Base-by-base conservation (phyloP, 2,797 vertebrate species). In the Sylvilagus floridanus region DNA sequence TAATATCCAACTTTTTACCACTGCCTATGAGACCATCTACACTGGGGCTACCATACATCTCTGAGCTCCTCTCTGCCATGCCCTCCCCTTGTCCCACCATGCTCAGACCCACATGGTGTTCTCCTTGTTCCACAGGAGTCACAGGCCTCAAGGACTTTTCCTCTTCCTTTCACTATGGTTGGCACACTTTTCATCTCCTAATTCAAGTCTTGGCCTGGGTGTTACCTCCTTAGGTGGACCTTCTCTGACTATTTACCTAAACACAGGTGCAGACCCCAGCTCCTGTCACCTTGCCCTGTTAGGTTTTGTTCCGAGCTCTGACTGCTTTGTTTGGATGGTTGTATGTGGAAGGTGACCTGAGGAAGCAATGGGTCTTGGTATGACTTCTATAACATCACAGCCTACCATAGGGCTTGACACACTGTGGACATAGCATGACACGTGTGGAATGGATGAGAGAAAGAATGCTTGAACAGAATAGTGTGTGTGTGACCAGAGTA, bases 1-100 rank as follows among this genome's bases (percentile, higher is more conserved):
- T 69, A 66, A 83, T 50, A 69, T 62, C 17, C 30, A 73, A 42
- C n/a, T 21, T 37, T 52, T 71, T 16, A 35, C 4, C 2, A 4
- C 2, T 14, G 21, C 37, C 32, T 62, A 1, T 0, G 17, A 42
- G 30, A 54, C 13, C 6, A 3, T 8, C 10, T 4, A 7, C 0
- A 10, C 8, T 47, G 0, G 2, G 71, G 50, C 22, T 22, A 8
- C 24, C 1, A 19, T 62, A 57, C 11, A 6, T 73, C 26, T 71
- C 57, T 54, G 57, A 90, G 63, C 14, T 68, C 26, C 14, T 5
- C 35, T 7, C 35, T 11, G 60, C 6, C 26, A 35, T 8, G 73
- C 7, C 54, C 5, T 14, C 35, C 16, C 14, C 54, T 21, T 30
- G 62, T 47, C 11, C n/a, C 2, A 19, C 73, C 13, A 6, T 13